Conservation (phyloP, 2,888 invertebrate genomes). For the Idaea biselata region DNA sequence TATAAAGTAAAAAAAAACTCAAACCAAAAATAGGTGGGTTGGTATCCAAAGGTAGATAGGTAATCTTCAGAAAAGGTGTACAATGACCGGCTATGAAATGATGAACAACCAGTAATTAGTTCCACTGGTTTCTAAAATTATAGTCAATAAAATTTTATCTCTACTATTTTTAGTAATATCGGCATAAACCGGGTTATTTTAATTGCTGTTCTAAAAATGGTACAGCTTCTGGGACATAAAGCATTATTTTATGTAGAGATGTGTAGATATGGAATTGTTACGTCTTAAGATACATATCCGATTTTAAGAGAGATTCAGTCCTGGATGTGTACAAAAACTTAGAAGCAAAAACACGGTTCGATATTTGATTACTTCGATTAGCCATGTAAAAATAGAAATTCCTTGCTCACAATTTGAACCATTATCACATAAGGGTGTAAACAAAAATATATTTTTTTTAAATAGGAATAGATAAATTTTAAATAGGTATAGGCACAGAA, state of each 20-base stretch:
- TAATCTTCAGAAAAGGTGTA: neutral
- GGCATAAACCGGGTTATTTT: neutral
- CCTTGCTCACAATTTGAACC: too few species aligned
- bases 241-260: neutral
- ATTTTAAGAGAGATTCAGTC: neutral
- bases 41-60: neutral
- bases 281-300: neutral
- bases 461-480: too few species aligned
- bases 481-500: too few species aligned
- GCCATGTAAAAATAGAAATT: too few species aligned
- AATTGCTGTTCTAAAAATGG: neutral
- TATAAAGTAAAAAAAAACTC: too few species aligned
- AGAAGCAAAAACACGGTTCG: too few species aligned
- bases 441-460: too few species aligned
- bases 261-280: neutral
- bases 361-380: too few species aligned
- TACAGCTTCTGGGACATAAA: neutral
- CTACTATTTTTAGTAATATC: neutral
- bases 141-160: neutral
- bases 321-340: too few species aligned
- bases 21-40: too few species aligned
- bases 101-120: neutral
- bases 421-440: too few species aligned
- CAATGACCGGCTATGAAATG: neutral
- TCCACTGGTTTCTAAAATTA: neutral